Evolutionary conservation across 2,113 vertebrate genomes (phyloP), one percentile per base, ranked within the genome.

Genomic region (Oncorhynchus nerka): DNA sequence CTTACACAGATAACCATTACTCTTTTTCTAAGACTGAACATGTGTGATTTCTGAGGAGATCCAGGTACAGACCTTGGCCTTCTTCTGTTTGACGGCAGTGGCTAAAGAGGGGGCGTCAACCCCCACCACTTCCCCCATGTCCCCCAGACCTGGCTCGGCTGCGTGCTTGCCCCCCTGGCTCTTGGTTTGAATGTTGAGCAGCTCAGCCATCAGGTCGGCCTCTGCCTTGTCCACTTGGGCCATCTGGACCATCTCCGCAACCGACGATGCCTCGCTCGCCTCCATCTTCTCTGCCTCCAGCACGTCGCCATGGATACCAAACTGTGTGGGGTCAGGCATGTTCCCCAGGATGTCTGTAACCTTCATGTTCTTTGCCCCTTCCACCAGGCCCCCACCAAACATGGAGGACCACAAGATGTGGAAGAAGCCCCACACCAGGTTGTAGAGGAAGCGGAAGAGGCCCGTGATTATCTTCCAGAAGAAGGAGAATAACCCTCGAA

Each of bases 291-390:
- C 97, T 7, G 89, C 86, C 83, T 98, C 98, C 22, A 95, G 24
- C 22, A 94, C 90, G 59, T 99, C 98, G 5, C 97, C 97, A 0
- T 99, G 98, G 83, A 99, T 98, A 75, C 97, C 98, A 85, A 99
- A 98, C 74, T 99, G 98, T 20, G 97, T 99, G 62, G 98, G 98
- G 87, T 99, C 97, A 1, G 98, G 98, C 98, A 99, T 99, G 87
- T 98, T 98, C 6, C 97, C 98, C 83, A 99, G 88, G 87, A 99
- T 97, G 88, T 99, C 97, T 1, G 96, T 98, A 83, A 99, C 98
- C 91, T 97, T 96, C 89, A 99, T 99, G 66, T 98, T 99, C 88
- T 97, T 98, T 69, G 98, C 98, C 57, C 97, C 97, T 94, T 99
- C 98, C 1, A 99, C 96, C 1, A 99, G 88, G 79, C 98, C 98